Evolutionary conservation across 2,888 invertebrate genomes (phyloP).

Genomic region (Piscicola geometra): DNA sequence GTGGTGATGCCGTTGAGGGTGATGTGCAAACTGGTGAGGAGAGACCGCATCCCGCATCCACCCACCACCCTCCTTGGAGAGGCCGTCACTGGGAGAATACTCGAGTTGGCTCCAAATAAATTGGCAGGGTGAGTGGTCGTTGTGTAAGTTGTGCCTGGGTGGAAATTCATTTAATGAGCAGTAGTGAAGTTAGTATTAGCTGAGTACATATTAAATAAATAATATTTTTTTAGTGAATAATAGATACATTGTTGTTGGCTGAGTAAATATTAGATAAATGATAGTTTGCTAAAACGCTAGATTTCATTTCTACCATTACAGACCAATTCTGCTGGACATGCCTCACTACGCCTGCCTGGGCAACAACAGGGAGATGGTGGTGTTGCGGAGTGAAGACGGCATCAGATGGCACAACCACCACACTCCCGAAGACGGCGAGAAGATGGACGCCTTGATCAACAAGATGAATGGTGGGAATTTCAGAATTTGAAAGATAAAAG

Average conservation of each 20-base stretch:
- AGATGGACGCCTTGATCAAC: slow-evolving; percentile 26
- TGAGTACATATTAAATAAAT: too few species aligned
- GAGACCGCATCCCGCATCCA: slow-evolving; percentile 79
- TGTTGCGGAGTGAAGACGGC: slow-evolving; percentile 94
- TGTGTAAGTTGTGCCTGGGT: too few species aligned
- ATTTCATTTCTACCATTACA: slow-evolving; percentile 43
- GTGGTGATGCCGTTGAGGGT: slow-evolving; percentile 94
- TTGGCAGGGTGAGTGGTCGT: slow-evolving; percentile 83
- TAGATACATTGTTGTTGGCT: too few species aligned
- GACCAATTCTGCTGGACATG: slow-evolving; percentile 74
- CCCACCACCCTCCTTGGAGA: slow-evolving; percentile 98
- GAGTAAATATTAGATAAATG: too few species aligned
- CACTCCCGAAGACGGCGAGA: slow-evolving; percentile 52
- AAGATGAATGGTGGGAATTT: slow-evolving; percentile 25
- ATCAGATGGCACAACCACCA: slow-evolving; percentile 89
- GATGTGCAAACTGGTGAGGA: slow-evolving; percentile 86
- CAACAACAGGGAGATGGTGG: slow-evolving; percentile 91
- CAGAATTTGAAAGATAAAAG: too few species aligned
- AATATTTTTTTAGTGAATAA: too few species aligned
- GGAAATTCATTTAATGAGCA: too few species aligned
- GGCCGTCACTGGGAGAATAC: slow-evolving; percentile 86
- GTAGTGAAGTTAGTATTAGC: too few species aligned
- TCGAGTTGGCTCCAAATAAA: slow-evolving; percentile 95
- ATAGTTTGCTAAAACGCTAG: too few species aligned
- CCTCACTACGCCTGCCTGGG: slow-evolving; percentile 98